Conservation (phyloP, 2,797 vertebrate species). For the Nyctibius grandis region DNA sequence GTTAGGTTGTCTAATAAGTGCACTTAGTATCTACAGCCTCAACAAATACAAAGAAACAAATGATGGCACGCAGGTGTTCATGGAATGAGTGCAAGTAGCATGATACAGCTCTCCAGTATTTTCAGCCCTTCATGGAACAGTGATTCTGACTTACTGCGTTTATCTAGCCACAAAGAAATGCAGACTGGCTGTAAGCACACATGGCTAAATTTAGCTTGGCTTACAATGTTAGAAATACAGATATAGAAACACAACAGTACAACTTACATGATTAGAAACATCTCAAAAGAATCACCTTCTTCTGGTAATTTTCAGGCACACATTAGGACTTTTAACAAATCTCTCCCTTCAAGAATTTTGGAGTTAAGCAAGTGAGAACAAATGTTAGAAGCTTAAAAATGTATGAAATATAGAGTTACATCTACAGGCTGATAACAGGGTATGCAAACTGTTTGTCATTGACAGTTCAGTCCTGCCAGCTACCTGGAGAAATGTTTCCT, state of each 20-base stretch:
- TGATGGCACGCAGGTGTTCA: neutral
- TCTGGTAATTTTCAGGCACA: neutral
- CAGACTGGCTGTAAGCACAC: neutral
- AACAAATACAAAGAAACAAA: neutral
- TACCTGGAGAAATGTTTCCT: neutral
- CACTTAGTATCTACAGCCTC: neutral
- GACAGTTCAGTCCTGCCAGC: neutral
- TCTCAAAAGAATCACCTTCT: neutral
- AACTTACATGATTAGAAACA: neutral
- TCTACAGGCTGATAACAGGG: neutral
- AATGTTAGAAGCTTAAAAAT: neutral
- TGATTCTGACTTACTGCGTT: neutral
- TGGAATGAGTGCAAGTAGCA: neutral
- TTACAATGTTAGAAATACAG: neutral
- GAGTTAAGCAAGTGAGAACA: neutral
- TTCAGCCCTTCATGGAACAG: neutral
- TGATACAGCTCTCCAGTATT: neutral
- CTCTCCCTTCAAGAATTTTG: neutral
- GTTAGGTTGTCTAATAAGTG: neutral
- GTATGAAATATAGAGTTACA: neutral
- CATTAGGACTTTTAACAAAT: neutral
- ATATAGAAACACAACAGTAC: accelerated
- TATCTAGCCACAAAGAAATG: neutral
- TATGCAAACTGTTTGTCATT: neutral
- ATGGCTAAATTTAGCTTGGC: neutral